These are phyloP conservation scores for Ephialtes manifestator DNA, from an alignment of 2,888 invertebrate species.

Conservation along the genomic window DNA sequence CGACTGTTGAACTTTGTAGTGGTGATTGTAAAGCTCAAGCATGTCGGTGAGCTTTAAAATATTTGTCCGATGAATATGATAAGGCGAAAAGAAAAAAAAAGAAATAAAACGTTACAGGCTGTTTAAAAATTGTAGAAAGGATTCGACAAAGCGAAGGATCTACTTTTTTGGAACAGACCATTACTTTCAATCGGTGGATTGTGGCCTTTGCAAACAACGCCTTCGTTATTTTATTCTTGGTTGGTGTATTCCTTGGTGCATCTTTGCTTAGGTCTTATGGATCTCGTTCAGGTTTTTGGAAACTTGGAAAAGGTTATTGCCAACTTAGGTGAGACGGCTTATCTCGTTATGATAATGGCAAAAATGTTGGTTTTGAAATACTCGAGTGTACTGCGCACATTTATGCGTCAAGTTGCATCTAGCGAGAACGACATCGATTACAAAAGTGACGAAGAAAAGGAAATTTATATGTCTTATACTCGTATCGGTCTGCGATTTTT, in stretches of 20 bases:
- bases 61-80: neutral
- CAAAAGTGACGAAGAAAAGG: too few relatives aligned
- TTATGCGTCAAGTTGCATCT: too few relatives aligned
- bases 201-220: constrained; percentile 35
- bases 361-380: too few relatives aligned
- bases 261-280: constrained; percentile 59
- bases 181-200: constrained; percentile 46
- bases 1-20: neutral
- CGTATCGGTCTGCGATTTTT: too few relatives aligned
- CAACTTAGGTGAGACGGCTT: too few relatives aligned
- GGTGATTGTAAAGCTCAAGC: neutral
- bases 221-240: constrained; percentile 37
- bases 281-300: too few relatives aligned
- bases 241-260: constrained; percentile 54
- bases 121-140: neutral
- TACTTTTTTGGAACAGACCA: constrained; percentile 45
- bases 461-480: too few relatives aligned
- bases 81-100: neutral
- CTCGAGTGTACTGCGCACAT: too few relatives aligned
- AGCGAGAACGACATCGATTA: too few relatives aligned
- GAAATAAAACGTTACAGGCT: neutral
- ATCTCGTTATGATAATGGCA: too few relatives aligned
- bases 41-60: constrained; percentile 2
- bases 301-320: too few relatives aligned
- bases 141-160: constrained; percentile 27